Evolutionary conservation across 1,140 invertebrate species (phyloP).

Genomic region (Trissolcus basalis): DNA sequence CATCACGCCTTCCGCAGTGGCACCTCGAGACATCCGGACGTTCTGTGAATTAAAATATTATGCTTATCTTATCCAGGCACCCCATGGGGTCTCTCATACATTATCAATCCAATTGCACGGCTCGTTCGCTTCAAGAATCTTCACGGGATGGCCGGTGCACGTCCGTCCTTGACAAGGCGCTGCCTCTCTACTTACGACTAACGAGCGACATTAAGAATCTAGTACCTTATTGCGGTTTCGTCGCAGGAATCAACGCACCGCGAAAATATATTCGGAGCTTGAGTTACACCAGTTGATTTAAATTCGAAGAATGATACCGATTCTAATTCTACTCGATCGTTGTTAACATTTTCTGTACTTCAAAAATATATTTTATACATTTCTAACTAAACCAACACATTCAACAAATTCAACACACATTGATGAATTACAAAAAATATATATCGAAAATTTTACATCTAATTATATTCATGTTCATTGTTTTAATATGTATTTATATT

Average conservation of each 20-base stretch:
- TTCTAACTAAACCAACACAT: too few relatives aligned
- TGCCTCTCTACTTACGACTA: conserved; percentile 45
- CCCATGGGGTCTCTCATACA: conserved; percentile 57
- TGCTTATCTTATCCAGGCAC: conserved; percentile 34
- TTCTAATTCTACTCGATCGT: too few relatives aligned
- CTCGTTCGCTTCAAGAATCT: conserved; percentile 59
- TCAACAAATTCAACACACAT: too few relatives aligned
- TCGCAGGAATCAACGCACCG: conserved; percentile 18
- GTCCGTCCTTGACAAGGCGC: conserved; percentile 42
- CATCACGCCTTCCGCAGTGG: conserved; percentile 42
- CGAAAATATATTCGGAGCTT: conserved; percentile 9
- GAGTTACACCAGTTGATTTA: conserved; percentile 14
- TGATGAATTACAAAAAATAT: too few relatives aligned
- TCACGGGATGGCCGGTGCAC: conserved; percentile 44
- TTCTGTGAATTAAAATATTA: conserved; percentile 67
- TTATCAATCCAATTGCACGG: conserved; percentile 64
- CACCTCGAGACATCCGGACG: conserved; percentile 20
- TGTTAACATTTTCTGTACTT: too few relatives aligned
- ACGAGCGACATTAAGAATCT: conserved; percentile 49
- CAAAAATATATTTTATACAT: too few relatives aligned
- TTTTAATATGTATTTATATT: too few relatives aligned
- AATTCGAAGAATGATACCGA: too few relatives aligned
- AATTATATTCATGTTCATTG: too few relatives aligned
- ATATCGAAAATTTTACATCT: too few relatives aligned
- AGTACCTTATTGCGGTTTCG: conserved; percentile 27